Conservation (phyloP, 1,140 invertebrate species). For the Andrena cerasifolii region DNA sequence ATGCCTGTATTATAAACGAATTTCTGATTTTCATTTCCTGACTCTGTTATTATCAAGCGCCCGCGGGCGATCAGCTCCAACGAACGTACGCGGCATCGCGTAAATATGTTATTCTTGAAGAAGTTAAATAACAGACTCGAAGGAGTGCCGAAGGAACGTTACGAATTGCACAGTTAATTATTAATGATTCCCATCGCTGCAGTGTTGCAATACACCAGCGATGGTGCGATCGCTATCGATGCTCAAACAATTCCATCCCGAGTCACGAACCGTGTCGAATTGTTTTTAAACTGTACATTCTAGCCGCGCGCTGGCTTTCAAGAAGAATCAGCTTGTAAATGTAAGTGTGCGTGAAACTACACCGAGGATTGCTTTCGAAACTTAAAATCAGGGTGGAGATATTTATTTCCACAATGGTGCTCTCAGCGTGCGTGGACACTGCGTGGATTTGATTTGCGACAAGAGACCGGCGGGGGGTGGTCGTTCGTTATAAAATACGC, state of each 20-base stretch:
- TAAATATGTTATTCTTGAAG: too few species aligned
- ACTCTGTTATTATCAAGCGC: too few species aligned
- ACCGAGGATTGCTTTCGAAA: neutral
- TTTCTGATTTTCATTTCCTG: too few species aligned
- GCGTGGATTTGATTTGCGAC: too few species aligned
- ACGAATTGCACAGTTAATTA: neutral
- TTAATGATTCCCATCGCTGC: neutral
- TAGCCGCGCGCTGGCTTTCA: neutral
- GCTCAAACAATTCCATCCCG: slow-evolving; percentile 1
- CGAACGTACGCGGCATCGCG: neutral
- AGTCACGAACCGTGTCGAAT: slow-evolving; percentile 7
- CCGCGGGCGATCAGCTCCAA: too few species aligned
- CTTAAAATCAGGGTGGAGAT: too few species aligned
- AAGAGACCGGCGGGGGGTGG: too few species aligned
- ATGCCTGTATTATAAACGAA: neutral
- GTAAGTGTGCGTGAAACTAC: neutral
- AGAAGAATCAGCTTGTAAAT: neutral
- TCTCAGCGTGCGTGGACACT: too few species aligned
- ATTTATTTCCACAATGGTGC: too few species aligned
- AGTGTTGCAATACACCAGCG: neutral
- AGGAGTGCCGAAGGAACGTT: neutral
- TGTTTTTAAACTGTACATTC: slow-evolving; percentile 8
- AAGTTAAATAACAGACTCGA: neutral
- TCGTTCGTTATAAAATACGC: too few species aligned
- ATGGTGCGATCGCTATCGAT: neutral